Percentiles rank a stretch among this genome's conserved stretches.
Conservation (phyloP, 2,113 vertebrate genomes). For the Hippocampus abdominalis region DNA sequence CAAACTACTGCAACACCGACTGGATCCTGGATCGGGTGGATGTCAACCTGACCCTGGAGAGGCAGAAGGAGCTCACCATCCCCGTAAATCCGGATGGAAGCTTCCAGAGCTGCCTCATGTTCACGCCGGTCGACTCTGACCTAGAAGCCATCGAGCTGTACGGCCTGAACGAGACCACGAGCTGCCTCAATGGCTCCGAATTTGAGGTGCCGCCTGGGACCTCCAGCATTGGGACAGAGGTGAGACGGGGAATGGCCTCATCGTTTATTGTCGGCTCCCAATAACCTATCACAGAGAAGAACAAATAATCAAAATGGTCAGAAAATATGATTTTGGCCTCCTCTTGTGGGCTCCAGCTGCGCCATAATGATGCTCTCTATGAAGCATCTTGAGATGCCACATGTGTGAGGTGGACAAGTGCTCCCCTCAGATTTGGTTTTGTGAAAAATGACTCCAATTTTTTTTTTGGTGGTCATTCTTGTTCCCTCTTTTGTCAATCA, state of each 20-base stretch:
- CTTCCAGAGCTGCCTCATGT: conserved; percentile 80
- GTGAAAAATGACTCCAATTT: neutral
- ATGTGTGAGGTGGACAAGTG: no score
- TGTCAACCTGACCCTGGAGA: conserved; percentile 72
- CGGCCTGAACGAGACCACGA: conserved; percentile 71
- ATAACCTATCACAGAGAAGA: no score
- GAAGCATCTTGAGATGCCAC: no score
- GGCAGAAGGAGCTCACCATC: conserved; percentile 74
- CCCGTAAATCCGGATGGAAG: conserved; percentile 57
- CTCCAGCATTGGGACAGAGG: conserved; percentile 69
- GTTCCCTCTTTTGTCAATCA: conserved; percentile 51
- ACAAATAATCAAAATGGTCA: no score
- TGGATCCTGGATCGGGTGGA: conserved; percentile 72
- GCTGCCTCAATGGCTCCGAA: conserved; percentile 71
- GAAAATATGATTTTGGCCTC: no score
- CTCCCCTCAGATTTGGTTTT: no score
- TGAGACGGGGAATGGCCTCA: conserved; percentile 25
- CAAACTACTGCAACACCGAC: conserved; percentile 78
- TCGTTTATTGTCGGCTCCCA: no score
- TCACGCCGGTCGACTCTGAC: conserved; percentile 70
- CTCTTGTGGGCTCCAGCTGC: no score
- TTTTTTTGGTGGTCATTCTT: neutral
- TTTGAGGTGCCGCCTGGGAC: conserved; percentile 62
- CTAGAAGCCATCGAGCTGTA: conserved; percentile 69
- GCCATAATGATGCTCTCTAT: no score